Conservation (phyloP, 2,113 vertebrate species). For the Nannospalax galili region DNA sequence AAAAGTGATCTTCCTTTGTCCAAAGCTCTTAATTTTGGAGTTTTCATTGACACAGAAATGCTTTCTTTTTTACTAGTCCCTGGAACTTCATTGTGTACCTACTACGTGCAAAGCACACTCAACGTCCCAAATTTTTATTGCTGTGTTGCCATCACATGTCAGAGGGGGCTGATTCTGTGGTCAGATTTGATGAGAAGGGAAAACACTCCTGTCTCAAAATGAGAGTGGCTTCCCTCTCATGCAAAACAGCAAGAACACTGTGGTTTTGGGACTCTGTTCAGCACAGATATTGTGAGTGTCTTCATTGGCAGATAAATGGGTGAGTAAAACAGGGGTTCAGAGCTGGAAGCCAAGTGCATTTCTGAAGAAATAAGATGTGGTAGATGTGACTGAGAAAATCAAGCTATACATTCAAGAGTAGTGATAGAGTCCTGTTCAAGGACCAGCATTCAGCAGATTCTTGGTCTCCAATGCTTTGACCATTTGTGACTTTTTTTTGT, state of each 20-base stretch:
- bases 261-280: neutral
- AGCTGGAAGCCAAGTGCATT: neutral
- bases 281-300: neutral
- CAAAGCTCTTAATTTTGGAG: neutral
- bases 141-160: neutral
- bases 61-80: neutral
- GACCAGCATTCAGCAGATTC: no score
- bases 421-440: no score
- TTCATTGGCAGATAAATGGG: neutral
- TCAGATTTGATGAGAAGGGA: neutral
- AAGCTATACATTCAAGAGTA: neutral
- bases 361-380: neutral
- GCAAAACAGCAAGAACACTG: neutral
- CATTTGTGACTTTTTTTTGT: no score
- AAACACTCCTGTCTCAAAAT: neutral
- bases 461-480: no score
- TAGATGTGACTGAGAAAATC: neutral
- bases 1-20: neutral
- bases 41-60: neutral
- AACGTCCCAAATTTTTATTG: neutral
- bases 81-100: neutral
- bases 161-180: neutral
- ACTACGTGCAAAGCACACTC: neutral
- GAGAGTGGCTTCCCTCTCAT: neutral
- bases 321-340: rapidly evolving